These are phyloP conservation scores for Drosophila rufa DNA, from an alignment of 1,140 invertebrate genomes.

Conservation along the genomic window DNA sequence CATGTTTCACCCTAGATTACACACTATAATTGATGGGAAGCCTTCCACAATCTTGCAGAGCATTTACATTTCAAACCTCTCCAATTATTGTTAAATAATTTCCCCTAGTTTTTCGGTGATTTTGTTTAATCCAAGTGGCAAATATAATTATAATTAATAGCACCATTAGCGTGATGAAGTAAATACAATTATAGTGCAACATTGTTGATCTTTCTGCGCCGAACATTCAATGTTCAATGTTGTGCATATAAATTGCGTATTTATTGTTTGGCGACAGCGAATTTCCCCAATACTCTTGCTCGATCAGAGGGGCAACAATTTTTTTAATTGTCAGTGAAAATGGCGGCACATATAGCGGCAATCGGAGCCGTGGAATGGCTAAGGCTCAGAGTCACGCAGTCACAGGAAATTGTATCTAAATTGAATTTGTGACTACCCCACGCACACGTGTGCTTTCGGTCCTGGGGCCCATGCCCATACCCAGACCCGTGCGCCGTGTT, in stretches of 20 bases:
- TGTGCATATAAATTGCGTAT: constrained; percentile 78
- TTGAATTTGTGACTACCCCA: constrained; percentile 76
- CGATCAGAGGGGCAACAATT: constrained; percentile 18
- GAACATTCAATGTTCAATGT: too few relatives aligned
- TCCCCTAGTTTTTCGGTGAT: not conserved
- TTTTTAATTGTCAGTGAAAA: constrained; percentile 66
- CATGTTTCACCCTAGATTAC: not conserved
- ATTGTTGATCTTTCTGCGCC: constrained; percentile 21
- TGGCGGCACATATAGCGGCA: constrained; percentile 18
- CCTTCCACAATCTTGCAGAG: too few relatives aligned
- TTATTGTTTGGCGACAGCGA: constrained; percentile 68
- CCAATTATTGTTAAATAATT: constrained; percentile 4
- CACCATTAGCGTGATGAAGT: constrained; percentile 18
- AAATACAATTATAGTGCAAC: constrained; percentile 39
- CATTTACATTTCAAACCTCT: not conserved
- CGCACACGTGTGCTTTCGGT: constrained; percentile 33
- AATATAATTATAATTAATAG: constrained; percentile 60
- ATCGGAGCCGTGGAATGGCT: constrained; percentile 21
- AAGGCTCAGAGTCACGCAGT: constrained; percentile 67
- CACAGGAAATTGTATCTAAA: constrained; percentile 82
- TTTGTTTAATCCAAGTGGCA: constrained; percentile 35
- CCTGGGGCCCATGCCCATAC: constrained; percentile 5
- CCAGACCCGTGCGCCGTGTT: not conserved
- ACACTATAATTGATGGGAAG: not conserved
- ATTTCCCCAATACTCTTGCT: constrained; percentile 12